A percentile compares a stretch with the other conserved stretches of the same genome.
phyloP scores from a whole-genome alignment of 1,140 invertebrate genomes.

The Lepidotrigona ventralis region DNA sequence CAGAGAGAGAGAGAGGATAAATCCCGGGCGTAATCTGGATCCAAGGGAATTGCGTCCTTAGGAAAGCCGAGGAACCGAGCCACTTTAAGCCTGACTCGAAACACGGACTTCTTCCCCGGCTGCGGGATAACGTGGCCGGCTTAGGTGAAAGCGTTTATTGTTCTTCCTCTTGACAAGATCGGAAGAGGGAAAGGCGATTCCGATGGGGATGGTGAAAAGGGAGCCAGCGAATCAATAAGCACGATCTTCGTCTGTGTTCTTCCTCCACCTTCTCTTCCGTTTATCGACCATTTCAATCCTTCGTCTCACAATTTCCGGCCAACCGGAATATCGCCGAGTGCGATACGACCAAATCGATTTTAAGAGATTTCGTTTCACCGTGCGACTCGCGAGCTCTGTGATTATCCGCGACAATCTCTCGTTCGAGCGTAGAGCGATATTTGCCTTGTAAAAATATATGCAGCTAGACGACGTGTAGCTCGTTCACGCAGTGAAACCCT shows the following conservation, averaged over 20 bases:
- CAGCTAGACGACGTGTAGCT: too few relatives aligned
- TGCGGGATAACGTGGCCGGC: slow-evolving; percentile 4
- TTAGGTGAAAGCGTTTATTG: slow-evolving; percentile 31
- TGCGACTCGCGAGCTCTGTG: neutral
- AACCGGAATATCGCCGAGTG: neutral
- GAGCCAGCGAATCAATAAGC: slow-evolving; percentile 32
- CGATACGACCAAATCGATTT: neutral
- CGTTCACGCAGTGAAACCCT: too few relatives aligned
- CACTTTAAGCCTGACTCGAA: slow-evolving; percentile 39
- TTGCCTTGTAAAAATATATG: too few relatives aligned
- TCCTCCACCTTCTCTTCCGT: neutral
- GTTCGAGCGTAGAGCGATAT: too few relatives aligned
- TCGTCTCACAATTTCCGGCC: neutral
- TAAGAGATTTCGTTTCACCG: neutral
- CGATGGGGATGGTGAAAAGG: too few relatives aligned
- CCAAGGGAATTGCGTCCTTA: slow-evolving; percentile 43
- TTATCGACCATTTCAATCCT: slow-evolving; percentile 13
- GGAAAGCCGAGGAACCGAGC: slow-evolving; percentile 11
- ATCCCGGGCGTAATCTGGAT: slow-evolving; percentile 28
- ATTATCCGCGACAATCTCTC: too few relatives aligned
- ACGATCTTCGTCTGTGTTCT: neutral
- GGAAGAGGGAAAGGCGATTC: slow-evolving; percentile 19
- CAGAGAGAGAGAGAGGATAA: neutral
- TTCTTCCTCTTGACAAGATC: slow-evolving; percentile 40
- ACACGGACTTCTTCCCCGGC: slow-evolving; percentile 17